A percentile compares a stretch with the other conserved stretches of the same genome.
Conservation (phyloP, 2,113 vertebrate species). For the Anhinga rufa region DNA sequence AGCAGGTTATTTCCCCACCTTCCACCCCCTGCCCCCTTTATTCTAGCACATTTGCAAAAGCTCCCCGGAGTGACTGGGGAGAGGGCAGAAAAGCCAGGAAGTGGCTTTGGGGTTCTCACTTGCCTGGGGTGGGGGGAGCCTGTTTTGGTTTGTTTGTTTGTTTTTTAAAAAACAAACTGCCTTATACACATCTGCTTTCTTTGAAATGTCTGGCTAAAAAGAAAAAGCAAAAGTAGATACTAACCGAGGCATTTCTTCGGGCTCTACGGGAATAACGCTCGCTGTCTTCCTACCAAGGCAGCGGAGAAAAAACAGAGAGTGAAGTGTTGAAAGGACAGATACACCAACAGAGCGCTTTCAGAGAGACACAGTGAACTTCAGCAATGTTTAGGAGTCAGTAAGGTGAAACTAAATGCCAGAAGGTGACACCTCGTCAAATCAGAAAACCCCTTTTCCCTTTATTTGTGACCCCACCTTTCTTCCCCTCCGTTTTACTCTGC, state of each 20-base stretch:
- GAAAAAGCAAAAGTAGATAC: conserved; percentile 56
- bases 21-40: not conserved
- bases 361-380: not conserved
- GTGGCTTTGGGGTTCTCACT: not conserved
- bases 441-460: not conserved
- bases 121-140: not conserved
- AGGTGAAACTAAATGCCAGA: not conserved
- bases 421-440: not conserved
- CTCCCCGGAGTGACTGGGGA: not conserved
- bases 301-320: conserved; percentile 22
- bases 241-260: conserved; percentile 85
- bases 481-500: not conserved
- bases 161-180: not conserved
- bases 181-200: not conserved
- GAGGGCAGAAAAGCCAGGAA: not conserved
- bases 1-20: not conserved
- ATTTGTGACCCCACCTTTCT: not conserved
- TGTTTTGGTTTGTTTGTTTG: not conserved
- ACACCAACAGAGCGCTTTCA: not conserved
- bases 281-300: conserved; percentile 89
- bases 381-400: not conserved
- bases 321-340: conserved; percentile 40
- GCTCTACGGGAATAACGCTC: conserved; percentile 87
- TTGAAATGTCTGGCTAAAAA: not conserved
- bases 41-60: not conserved